Base-by-base conservation (phyloP, 2,113 vertebrate genomes). In the Piprites chloris region DNA sequence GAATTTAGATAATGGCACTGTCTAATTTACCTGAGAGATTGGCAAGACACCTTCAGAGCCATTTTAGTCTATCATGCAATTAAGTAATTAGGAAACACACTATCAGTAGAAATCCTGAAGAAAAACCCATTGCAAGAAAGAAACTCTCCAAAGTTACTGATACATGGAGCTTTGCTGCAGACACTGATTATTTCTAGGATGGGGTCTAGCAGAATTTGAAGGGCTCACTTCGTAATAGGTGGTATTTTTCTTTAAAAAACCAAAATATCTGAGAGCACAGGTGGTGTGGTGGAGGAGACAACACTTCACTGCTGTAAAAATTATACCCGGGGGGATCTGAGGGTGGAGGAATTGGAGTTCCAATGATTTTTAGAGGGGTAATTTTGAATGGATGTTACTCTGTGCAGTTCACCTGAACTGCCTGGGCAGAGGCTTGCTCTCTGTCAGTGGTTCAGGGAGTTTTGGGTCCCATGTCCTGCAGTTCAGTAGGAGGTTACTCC, bases 1-100 rank as follows among this genome's bases (percentile, higher is more conserved):
- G 94, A 95, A 95, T 95, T 96, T 97, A 86, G 96, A 95, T 95
- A 97, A 74, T 82, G 93, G 91, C 80, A 67, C 94, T 87, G 83
- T 96, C 92, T 90, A 90, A 68, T 97, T 95, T 97, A 95, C 97
- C 97, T 94, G 95, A 94, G 96, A 95, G 97, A 93, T 93, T 93
- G 92, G 97, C 95, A 94, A 81, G 95, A 87, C 46, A 88, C 71
- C 85, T 96, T 97, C 93, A 92, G 97, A 97, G 77, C 78, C 91
- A 84, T 97, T 97, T 97, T 93, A 96, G 95, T 84, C 94, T 95
- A 93, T 96, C 67, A 32, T 90, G 96, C 96, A 96, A 90, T 98
- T 97, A 97, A 95, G 97, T 96, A 94, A 97, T 97, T 95, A 97
- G 95, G 76, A 94, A 96, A 93, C 49, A 39, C 41, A 30, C 87